These are phyloP conservation scores for Lepidotrigona ventralis DNA, from an alignment of 1,140 invertebrate species.

Conservation along the genomic window DNA sequence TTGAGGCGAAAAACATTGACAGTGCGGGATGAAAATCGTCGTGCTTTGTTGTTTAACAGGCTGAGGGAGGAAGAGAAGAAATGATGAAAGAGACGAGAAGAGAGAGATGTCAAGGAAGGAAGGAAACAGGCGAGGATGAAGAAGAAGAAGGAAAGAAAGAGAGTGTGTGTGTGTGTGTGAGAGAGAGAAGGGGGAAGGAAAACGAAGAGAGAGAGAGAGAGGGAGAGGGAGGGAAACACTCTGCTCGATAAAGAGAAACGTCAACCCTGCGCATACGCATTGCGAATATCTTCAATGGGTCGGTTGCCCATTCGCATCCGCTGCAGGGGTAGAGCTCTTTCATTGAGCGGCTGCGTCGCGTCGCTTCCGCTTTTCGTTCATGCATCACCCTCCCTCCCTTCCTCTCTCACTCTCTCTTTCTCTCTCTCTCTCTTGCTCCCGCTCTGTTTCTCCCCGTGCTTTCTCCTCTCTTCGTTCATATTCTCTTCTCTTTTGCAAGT, in stretches of 20 bases:
- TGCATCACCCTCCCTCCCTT: slow-evolving; percentile 33
- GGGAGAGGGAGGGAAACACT: not conserved
- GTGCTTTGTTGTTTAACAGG: not conserved
- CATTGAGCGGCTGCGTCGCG: slow-evolving; percentile 66
- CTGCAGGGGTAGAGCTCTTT: slow-evolving; percentile 62
- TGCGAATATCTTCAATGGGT: slow-evolving; percentile 67
- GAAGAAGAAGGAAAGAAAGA: not conserved
- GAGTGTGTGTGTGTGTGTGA: no score
- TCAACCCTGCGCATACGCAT: slow-evolving; percentile 62
- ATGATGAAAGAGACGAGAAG: not conserved
- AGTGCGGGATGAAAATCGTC: not conserved
- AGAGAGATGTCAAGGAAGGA: not conserved
- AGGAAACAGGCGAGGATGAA: not conserved
- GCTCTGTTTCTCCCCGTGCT: not conserved
- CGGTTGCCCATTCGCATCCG: slow-evolving; percentile 67
- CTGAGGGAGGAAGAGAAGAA: not conserved
- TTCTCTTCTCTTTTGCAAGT: not conserved
- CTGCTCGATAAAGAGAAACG: slow-evolving; percentile 63
- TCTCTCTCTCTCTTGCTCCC: not conserved
- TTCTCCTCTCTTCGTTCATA: no score
- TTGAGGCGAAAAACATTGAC: not conserved
- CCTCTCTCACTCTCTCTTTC: slow-evolving; percentile 12
- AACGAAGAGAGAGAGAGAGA: not conserved
- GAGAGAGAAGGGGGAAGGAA: not conserved
- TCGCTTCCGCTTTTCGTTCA: slow-evolving; percentile 66